Evolutionary conservation across 92 coral and sea anemone species (phyloP), one percentile per base, ranked within the genome.

Genomic region (Siderastrea radians): DNA sequence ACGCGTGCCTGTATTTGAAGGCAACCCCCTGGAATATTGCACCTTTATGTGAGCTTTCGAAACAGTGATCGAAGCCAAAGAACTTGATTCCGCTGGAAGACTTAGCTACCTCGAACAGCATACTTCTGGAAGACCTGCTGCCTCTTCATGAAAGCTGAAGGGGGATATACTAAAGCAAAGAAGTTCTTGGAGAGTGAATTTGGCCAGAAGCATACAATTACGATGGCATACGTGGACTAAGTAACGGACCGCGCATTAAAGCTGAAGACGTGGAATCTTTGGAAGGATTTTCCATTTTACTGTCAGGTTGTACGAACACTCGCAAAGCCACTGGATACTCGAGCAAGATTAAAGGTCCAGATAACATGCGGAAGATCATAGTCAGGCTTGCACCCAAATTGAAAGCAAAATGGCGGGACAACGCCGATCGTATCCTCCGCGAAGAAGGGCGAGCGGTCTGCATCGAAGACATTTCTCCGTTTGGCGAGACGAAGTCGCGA

Each of bases 401-500:
- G n/a, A 85, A 82, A 70, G 83, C 58, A 2, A 91, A n/a, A n/a
- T n/a, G n/a, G n/a, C n/a, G n/a, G n/a, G n/a, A n/a, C n/a, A n/a
- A n/a, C n/a, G n/a, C 91, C 0, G 94, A 86, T 44, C n/a, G 46
- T 14, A 91, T 91, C 54, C 71, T 76, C n/a, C 68, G 77, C 44
- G 79, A 6, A 3, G 69, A 87, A 13, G 67, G 51, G n/a, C 54
- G 91, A 65, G 86, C n/a, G n/a, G n/a, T n/a, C n/a, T n/a, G n/a
- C n/a, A n/a, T n/a, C n/a, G n/a, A n/a, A n/a, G n/a, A n/a, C n/a
- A n/a, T n/a, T n/a, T n/a, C n/a, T n/a, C n/a, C n/a, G 9, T 91
- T 91, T 65, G 84, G 86, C 5, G 91, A 91, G 49, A 51, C 43
- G 52, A 86, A 77, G 12, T 87, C 91, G 65, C 52, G 86, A 53